phyloP scores from a whole-genome alignment of 1,140 invertebrate genomes.

The Lepidotrigona ventralis region DNA sequence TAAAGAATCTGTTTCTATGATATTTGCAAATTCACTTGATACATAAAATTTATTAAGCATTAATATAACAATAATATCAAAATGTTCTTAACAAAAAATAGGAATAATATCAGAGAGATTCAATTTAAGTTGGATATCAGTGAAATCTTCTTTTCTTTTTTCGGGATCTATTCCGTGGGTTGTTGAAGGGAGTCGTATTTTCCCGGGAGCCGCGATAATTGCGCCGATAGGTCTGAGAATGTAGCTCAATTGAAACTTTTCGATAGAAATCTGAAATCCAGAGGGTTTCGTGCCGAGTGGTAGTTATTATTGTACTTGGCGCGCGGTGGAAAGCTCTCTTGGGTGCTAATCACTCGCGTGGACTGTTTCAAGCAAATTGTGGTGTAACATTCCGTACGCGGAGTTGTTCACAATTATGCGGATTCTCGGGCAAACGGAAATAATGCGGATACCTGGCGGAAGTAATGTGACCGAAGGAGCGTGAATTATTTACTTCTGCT shows the following conservation, averaged over 20 bases:
- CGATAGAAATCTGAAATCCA: constrained; percentile 69
- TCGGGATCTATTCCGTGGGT: constrained; percentile 15
- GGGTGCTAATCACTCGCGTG: constrained; percentile 68
- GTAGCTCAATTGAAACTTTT: constrained; percentile 73
- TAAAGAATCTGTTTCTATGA: background rate
- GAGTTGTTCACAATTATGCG: constrained; percentile 37
- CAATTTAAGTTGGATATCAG: background rate
- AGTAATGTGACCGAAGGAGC: background rate
- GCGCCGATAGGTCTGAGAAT: constrained; percentile 70
- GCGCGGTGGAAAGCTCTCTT: constrained; percentile 63
- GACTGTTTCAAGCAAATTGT: constrained; percentile 59
- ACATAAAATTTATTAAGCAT: background rate
- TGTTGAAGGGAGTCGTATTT: constrained; percentile 47
- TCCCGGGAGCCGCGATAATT: constrained; percentile 45
- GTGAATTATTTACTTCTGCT: background rate
- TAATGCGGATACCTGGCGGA: constrained; percentile 25
- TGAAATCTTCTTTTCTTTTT: constrained; percentile 23
- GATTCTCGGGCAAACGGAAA: constrained; percentile 46
- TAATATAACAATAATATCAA: background rate
- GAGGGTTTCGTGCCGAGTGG: constrained; percentile 72
- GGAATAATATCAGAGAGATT: background rate
- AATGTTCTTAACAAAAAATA: background rate
- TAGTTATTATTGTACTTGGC: constrained; percentile 68
- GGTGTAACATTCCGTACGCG: constrained; percentile 55
- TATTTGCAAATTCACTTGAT: background rate